These are phyloP conservation scores for Eonycteris spelaea DNA, from an alignment of 2,113 vertebrate genomes.

Conservation along the genomic window DNA sequence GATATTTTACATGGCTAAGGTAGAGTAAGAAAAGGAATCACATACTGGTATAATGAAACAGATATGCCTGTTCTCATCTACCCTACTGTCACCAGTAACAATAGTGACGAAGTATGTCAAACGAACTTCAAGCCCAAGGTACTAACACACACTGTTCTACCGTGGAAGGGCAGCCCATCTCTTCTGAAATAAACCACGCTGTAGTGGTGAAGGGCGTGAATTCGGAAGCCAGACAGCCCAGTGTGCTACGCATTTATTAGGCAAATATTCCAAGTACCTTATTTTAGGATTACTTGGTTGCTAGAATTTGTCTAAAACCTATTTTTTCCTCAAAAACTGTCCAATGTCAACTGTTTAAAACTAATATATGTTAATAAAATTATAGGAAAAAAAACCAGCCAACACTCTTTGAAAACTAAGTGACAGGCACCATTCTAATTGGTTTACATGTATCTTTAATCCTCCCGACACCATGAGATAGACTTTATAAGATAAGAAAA, in stretches of 20 bases:
- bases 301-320: not conserved
- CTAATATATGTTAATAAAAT: not conserved
- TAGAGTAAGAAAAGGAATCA: not conserved
- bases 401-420: not conserved
- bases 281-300: not conserved
- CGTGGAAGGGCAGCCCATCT: not conserved
- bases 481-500: not conserved
- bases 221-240: not conserved
- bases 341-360: conserved; percentile 26
- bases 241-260: not conserved
- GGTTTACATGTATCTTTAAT: not conserved
- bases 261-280: not conserved
- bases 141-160: not conserved
- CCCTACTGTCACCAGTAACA: not conserved
- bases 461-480: not conserved
- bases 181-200: not conserved
- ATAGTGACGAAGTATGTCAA: not conserved
- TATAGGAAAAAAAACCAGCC: not conserved
- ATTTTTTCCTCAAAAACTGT: not conserved
- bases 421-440: not conserved
- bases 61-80: not conserved
- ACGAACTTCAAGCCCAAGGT: not conserved
- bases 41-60: not conserved
- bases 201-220: not conserved
- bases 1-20: not conserved